Percentiles rank a stretch among this genome's conserved stretches.
Conservation (phyloP, 2,113 vertebrate species). For the Xenopus borealis region DNA sequence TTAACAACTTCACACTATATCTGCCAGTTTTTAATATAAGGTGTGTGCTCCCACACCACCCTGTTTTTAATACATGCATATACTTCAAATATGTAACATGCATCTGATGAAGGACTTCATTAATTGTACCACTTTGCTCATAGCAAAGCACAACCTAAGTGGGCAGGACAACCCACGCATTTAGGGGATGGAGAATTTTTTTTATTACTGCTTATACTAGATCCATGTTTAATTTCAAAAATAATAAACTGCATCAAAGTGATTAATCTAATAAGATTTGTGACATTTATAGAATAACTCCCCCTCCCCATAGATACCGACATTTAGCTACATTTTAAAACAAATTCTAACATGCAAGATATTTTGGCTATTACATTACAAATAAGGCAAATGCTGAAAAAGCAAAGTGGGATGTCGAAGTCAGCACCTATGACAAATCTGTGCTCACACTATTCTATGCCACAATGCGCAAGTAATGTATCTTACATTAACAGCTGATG, state of each 20-base stretch:
- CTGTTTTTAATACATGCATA: constrained; percentile 10
- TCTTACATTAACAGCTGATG: constrained; percentile 43
- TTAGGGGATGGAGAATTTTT: not conserved
- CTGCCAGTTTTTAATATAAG: constrained; percentile 26
- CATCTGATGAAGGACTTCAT: not conserved
- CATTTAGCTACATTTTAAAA: not conserved
- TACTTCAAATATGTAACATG: not conserved
- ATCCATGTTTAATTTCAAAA: not conserved
- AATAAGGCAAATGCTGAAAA: no score
- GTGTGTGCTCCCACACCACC: constrained; percentile 23
- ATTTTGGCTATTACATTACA: no score
- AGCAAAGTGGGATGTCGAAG: not conserved
- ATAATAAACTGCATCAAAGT: not conserved
- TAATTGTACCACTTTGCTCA: not conserved
- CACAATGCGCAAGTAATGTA: not conserved
- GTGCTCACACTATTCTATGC: not conserved
- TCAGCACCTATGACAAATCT: not conserved
- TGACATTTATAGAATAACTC: not conserved
- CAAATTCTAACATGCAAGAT: not conserved
- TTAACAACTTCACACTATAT: constrained; percentile 60
- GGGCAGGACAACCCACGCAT: not conserved
- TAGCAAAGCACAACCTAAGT: not conserved
- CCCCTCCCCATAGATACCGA: not conserved
- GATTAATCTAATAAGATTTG: not conserved
- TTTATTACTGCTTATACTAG: no score